Evolutionary conservation across 2,888 invertebrate genomes (phyloP).

Genomic region (Thumatha senex): DNA sequence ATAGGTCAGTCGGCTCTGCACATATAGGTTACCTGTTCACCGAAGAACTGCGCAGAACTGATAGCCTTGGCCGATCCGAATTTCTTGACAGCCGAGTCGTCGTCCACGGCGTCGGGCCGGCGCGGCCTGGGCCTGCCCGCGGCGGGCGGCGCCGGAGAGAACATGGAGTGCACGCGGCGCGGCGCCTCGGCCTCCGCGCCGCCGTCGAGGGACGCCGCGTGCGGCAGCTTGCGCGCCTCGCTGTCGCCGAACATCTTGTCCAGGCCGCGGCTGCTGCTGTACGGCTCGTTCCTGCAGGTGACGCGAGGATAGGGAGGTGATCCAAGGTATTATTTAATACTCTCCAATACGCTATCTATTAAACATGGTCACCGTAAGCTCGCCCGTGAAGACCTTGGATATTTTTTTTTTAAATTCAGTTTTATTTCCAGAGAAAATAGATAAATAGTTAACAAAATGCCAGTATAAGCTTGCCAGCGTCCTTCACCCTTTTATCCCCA

Average conservation of each 20-base stretch:
- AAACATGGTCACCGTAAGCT: no score
- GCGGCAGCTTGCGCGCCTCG: conserved; percentile 29
- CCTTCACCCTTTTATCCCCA: no score
- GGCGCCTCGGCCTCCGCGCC: conserved; percentile 63
- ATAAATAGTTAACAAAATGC: no score
- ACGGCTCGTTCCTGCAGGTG: conserved; percentile 66
- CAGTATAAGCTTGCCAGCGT: no score
- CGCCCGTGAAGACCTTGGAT: no score
- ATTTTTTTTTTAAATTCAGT: no score
- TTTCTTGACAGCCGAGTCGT: conserved; percentile 95
- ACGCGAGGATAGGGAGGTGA: background rate
- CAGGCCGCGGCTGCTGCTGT: conserved; percentile 46
- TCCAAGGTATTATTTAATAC: no score
- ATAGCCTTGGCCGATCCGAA: conserved; percentile 99
- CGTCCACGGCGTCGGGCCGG: conserved; percentile 52
- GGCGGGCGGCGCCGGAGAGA: conserved; percentile 27
- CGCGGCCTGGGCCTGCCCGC: conserved; percentile 26
- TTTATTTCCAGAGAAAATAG: no score
- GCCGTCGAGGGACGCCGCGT: conserved; percentile 16
- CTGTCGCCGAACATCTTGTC: conserved; percentile 45
- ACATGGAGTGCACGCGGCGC: conserved; percentile 64
- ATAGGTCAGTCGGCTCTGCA: no score
- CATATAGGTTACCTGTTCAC: conserved; percentile 80
- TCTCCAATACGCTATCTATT: no score
- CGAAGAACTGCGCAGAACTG: conserved; percentile 98